Base-by-base conservation (phyloP, 2,113 vertebrate genomes). In the Laterallus jamaicensis region DNA sequence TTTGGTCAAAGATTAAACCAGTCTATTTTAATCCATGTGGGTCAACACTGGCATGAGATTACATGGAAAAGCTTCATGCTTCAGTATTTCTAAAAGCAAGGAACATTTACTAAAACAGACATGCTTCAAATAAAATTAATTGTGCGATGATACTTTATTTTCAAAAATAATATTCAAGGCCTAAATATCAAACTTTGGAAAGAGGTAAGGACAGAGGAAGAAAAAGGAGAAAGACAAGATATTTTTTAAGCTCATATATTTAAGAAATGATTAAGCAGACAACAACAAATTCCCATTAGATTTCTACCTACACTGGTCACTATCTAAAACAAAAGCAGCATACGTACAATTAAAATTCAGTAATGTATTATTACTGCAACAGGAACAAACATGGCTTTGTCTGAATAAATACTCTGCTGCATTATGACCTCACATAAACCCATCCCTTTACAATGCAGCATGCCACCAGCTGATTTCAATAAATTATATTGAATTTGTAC, bases 1-100 rank as follows among this genome's bases (percentile, higher is more conserved):
- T 99, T 99, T 99, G 98, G 98, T 98, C 98, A 99, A 96, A 96
- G 97, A 96, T 98, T 97, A 98, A 98, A 98, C 91, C 97, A 85
- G 84, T 94, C 96, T 98, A 98, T 98, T 98, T 98, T 97, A 98
- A 98, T 98, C 98, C 97, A 97, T 94, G 95, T 97, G 97, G 98
- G 98, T 98, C 98, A 98, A 98, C 98, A 98, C n/a, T 98, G 98
- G 98, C 98, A 98, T 96, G 92, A 97, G 93, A 98, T 97, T 96
- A 97, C 91, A 98, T 96, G 97, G 97, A 98, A 98, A 97, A 96
- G 83, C 78, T 95, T 97, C 94, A 94, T 90, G 96, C 92, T 97
- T 96, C 85, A 97, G 89, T 95, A 87, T 89, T 91, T 97, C 58
- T 87, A 93, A 82, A 94, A 97, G 90, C 25, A 97, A 82, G 94